phyloP scores from a whole-genome alignment of 1,140 invertebrate species.

The Apis florea region DNA sequence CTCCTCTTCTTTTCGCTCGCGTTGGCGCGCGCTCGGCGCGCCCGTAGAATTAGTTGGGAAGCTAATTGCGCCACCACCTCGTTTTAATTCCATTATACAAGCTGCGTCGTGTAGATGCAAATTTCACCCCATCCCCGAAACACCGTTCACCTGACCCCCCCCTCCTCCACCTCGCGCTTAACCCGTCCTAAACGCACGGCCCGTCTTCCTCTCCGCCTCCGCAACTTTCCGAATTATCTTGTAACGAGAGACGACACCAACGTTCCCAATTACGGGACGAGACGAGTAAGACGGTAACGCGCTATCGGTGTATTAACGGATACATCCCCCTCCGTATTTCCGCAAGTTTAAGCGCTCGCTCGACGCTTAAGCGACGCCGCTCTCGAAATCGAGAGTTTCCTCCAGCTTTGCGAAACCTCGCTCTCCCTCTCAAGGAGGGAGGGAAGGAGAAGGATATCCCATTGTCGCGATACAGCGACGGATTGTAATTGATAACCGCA shows the following conservation, averaged over 20 bases:
- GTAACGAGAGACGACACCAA: conserved; percentile 67
- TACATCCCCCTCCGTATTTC: conserved; percentile 22
- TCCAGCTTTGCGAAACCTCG: not conserved
- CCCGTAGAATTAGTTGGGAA: conserved; percentile 59
- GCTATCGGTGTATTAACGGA: conserved; percentile 39
- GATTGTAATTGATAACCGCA: too few relatives aligned
- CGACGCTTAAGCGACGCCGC: conserved; percentile 1
- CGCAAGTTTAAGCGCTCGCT: conserved; percentile 50
- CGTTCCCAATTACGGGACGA: conserved; percentile 65
- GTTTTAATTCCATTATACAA: conserved; percentile 76
- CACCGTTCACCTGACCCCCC: conserved; percentile 23
- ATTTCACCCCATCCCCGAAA: conserved; percentile 55
- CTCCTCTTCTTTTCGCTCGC: not conserved
- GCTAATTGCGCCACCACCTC: conserved; percentile 71
- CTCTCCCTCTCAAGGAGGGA: too few relatives aligned
- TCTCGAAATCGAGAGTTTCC: conserved; percentile 51
- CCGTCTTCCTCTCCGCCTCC: conserved; percentile 13
- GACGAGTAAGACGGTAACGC: conserved; percentile 49
- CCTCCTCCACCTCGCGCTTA: conserved; percentile 22
- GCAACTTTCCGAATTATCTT: conserved; percentile 77
- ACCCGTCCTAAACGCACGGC: conserved; percentile 28
- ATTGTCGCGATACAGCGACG: not conserved
- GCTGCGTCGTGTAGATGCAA: conserved; percentile 72
- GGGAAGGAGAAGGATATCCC: not conserved
- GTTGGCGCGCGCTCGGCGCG: conserved; percentile 25